Percentiles rank a stretch among this genome's conserved stretches.
Evolutionary conservation across 2,113 vertebrate genomes (phyloP).

Genomic region (Callithrix jacchus): DNA sequence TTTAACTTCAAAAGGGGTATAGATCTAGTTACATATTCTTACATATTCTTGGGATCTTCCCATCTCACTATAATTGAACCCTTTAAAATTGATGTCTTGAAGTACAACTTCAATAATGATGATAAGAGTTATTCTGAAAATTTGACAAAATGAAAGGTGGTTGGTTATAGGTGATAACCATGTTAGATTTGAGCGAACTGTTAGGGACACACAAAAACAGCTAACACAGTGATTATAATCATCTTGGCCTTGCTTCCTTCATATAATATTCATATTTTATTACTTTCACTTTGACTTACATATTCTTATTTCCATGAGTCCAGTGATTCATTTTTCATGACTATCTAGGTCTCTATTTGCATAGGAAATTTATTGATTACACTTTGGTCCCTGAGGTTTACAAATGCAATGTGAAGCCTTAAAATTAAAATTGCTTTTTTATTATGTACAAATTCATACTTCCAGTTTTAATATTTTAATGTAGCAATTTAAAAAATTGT

Average conservation of each 20-base stretch:
- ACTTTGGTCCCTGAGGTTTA: not conserved
- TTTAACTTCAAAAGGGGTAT: not conserved
- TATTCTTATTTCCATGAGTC: not conserved
- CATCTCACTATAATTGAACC: not conserved
- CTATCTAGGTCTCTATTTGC: not conserved
- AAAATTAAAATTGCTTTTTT: not conserved
- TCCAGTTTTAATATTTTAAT: not conserved
- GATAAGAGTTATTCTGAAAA: not conserved
- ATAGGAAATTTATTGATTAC: not conserved
- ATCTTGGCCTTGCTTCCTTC: not conserved
- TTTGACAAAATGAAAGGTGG: not conserved
- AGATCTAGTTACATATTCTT: rapidly evolving
- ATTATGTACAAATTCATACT: not conserved
- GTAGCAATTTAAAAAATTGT: not conserved
- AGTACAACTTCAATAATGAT: not conserved
- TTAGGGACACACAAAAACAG: not conserved
- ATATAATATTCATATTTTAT: not conserved
- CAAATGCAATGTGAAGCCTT: not conserved
- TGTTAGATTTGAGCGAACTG: not conserved
- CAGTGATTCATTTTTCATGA: not conserved
- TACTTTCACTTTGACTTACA: not conserved
- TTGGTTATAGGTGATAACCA: not conserved
- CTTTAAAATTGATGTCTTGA: not conserved
- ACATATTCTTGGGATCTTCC: rapidly evolving
- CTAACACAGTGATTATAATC: not conserved